Percentiles rank a stretch among this genome's conserved stretches.
These are phyloP conservation scores for Conus canariensis DNA, from an alignment of 2,888 invertebrate genomes.

Conservation along the genomic window DNA sequence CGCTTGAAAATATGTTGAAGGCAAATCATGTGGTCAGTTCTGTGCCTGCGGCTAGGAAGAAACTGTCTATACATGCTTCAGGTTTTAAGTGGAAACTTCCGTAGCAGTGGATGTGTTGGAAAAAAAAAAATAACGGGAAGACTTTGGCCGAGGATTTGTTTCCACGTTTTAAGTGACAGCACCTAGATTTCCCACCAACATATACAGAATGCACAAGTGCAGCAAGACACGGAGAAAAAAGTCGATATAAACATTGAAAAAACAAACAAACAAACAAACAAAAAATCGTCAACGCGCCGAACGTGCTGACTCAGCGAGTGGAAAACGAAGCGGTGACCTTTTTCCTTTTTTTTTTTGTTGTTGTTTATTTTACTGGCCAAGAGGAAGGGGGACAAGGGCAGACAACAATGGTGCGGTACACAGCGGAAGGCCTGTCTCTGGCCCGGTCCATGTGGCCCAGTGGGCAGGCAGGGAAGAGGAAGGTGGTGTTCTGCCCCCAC, in stretches of 20 bases:
- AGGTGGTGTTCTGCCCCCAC: slow-evolving; percentile 34
- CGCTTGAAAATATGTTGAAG: neutral
- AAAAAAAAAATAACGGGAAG: too few relatives aligned
- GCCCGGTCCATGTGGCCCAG: slow-evolving; percentile 15
- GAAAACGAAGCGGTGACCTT: neutral
- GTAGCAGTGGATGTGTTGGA: too few relatives aligned
- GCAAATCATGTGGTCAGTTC: neutral
- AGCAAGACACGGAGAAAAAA: too few relatives aligned
- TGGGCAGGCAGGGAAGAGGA: neutral
- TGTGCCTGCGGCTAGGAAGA: neutral
- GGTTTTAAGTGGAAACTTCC: neutral
- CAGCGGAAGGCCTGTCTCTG: slow-evolving; percentile 21
- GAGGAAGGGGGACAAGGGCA: neutral
- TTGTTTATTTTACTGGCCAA: neutral
- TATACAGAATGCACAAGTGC: too few relatives aligned
- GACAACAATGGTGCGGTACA: slow-evolving; percentile 25
- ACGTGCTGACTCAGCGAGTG: neutral
- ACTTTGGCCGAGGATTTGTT: too few relatives aligned
- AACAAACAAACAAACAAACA: too few relatives aligned
- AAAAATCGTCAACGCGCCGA: too few relatives aligned
- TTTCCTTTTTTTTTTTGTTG: neutral
- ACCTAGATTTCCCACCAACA: too few relatives aligned
- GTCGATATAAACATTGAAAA: too few relatives aligned
- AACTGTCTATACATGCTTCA: neutral
- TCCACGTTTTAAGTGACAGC: too few relatives aligned